These are phyloP conservation scores for Sinosuthora webbiana DNA, from an alignment of 2,113 vertebrate genomes.

Conservation along the genomic window DNA sequence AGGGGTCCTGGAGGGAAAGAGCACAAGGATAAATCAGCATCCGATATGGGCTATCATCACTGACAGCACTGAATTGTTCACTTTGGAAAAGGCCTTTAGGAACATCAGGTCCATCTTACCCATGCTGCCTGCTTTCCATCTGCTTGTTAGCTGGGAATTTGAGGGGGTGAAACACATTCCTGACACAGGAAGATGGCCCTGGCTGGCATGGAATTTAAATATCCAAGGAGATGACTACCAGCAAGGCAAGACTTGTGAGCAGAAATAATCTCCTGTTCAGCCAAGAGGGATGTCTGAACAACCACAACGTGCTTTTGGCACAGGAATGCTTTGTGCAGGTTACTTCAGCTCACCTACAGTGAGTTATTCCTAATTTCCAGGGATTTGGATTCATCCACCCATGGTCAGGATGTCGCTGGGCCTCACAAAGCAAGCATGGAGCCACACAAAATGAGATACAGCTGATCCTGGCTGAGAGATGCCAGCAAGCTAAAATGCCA, in stretches of 20 bases:
- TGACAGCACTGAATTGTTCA: not conserved
- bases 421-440: not conserved
- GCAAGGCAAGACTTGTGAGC: not conserved
- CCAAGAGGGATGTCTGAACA: not conserved
- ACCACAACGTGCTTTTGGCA: not conserved
- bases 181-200: not conserved
- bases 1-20: constrained; percentile 82
- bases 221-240: not conserved
- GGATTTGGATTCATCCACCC: not conserved
- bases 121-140: not conserved
- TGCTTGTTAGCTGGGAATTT: not conserved
- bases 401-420: rapidly evolving
- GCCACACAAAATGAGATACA: not conserved
- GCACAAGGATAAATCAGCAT: not conserved
- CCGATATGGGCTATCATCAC: rapidly evolving
- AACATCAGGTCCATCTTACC: not conserved
- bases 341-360: not conserved
- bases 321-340: not conserved
- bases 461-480: not conserved
- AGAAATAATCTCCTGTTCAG: not conserved
- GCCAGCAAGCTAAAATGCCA: not conserved
- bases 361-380: not conserved
- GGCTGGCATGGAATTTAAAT: not conserved
- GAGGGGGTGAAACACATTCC: not conserved
- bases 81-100: not conserved